A percentile compares a stretch with the other conserved stretches of the same genome.
Evolutionary conservation across 2,888 invertebrate genomes (phyloP).

Genomic region (Lasioglossum villosulum): DNA sequence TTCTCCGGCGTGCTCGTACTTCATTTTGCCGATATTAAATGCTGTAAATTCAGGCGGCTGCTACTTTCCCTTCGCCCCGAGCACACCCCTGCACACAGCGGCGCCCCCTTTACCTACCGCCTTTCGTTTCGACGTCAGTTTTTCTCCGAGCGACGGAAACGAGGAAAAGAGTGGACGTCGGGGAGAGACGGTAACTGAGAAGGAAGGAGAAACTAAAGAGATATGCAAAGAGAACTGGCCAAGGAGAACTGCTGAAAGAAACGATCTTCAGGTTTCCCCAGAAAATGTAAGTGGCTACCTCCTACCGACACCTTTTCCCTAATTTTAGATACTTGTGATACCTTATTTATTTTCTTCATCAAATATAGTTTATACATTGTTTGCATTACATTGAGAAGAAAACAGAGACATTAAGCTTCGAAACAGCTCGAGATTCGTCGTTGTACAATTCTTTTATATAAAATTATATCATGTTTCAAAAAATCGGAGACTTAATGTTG

Average conservation of each 20-base stretch:
- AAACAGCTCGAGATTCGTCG: no score
- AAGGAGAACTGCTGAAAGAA: neutral
- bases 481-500: neutral
- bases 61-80: slow-evolving; percentile 19
- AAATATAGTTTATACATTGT: no score
- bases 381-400: no score
- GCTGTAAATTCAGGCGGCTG: slow-evolving; percentile 76
- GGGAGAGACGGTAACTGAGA: neutral
- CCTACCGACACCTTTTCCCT: neutral
- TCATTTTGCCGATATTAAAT: slow-evolving; percentile 80
- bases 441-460: neutral
- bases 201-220: neutral
- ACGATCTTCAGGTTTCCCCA: neutral
- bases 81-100: neutral
- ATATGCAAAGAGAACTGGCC: neutral
- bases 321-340: neutral
- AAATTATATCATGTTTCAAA: neutral
- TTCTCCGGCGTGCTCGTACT: slow-evolving; percentile 71
- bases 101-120: neutral
- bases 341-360: neutral
- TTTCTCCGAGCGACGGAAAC: slow-evolving; percentile 14
- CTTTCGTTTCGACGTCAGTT: slow-evolving; percentile 22
- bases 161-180: neutral
- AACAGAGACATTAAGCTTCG: no score
- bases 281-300: neutral